Evolutionary conservation across 2,797 vertebrate genomes (phyloP).

Genomic region (Lepilemur septentrionalis): DNA sequence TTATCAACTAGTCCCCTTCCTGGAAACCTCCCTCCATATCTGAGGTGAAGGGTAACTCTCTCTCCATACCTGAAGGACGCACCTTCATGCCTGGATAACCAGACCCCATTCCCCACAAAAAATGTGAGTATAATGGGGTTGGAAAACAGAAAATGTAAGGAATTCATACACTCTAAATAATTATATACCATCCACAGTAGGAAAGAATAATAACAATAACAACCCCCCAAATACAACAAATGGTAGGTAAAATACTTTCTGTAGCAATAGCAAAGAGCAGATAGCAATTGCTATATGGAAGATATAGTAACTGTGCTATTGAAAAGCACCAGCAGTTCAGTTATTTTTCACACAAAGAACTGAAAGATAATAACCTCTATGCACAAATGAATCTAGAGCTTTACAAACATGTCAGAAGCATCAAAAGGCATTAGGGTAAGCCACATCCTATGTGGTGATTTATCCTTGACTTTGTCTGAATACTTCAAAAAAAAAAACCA

Average conservation of each 20-base stretch:
- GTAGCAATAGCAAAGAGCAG: background rate
- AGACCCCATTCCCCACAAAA: background rate
- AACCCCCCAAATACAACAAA: background rate
- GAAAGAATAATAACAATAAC: background rate
- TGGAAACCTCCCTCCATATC: background rate
- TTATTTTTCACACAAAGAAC: conserved; percentile 69
- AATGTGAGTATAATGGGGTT: background rate
- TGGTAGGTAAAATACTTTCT: conserved; percentile 3
- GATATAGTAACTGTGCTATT: background rate
- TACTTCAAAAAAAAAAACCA: conserved; percentile 11
- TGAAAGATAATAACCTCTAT: conserved; percentile 69
- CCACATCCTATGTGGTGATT: conserved; percentile 41
- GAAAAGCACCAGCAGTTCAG: conserved; percentile 35
- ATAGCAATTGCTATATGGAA: background rate
- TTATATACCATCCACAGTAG: background rate
- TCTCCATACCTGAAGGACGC: background rate
- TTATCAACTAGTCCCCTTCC: conserved; percentile 44
- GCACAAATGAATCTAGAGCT: conserved; percentile 65
- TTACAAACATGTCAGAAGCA: conserved; percentile 74
- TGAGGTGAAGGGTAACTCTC: background rate
- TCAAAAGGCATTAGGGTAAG: conserved; percentile 74
- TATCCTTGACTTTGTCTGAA: conserved; percentile 66
- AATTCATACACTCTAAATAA: background rate
- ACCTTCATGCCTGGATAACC: background rate
- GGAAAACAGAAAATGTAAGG: conserved; percentile 4